These are phyloP conservation scores for Chaetoderma sp. DNA, from an alignment of 2,888 invertebrate species.

Conservation along the genomic window DNA sequence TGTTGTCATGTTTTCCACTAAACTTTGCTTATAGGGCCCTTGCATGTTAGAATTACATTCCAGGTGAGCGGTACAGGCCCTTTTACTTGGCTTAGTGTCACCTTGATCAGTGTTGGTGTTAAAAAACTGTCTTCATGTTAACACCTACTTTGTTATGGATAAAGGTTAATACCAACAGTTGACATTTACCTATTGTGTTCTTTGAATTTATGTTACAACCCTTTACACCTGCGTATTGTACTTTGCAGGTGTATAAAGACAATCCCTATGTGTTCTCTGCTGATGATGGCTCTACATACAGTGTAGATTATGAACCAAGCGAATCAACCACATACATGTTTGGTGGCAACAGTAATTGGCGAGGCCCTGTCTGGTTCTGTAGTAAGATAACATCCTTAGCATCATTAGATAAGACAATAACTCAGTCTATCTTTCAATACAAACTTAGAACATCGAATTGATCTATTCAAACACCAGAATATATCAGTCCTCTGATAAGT, in stretches of 20 bases:
- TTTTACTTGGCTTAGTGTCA: too few relatives aligned
- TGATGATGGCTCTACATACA: slow-evolving; percentile 40
- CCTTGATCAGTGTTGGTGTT: too few relatives aligned
- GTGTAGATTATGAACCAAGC: slow-evolving; percentile 60
- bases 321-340: slow-evolving; percentile 61
- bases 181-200: background rate
- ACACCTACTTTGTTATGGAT: too few relatives aligned
- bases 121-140: too few relatives aligned
- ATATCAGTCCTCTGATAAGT: too few relatives aligned
- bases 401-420: background rate
- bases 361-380: slow-evolving; percentile 67
- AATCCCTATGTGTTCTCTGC: slow-evolving; percentile 55
- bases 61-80: too few relatives aligned
- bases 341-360: slow-evolving; percentile 69
- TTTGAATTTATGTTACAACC: background rate
- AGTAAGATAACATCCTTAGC: slow-evolving; percentile 38
- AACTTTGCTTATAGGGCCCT: too few relatives aligned
- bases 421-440: background rate
- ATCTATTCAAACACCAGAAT: too few relatives aligned
- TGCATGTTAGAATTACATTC: too few relatives aligned
- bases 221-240: too few relatives aligned
- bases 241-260: slow-evolving; percentile 52
- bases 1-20: too few relatives aligned
- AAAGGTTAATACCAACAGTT: background rate
- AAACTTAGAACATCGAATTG: too few relatives aligned